These are phyloP conservation scores for Eupeodes corollae DNA, from an alignment of 1,140 invertebrate genomes.

Conservation along the genomic window DNA sequence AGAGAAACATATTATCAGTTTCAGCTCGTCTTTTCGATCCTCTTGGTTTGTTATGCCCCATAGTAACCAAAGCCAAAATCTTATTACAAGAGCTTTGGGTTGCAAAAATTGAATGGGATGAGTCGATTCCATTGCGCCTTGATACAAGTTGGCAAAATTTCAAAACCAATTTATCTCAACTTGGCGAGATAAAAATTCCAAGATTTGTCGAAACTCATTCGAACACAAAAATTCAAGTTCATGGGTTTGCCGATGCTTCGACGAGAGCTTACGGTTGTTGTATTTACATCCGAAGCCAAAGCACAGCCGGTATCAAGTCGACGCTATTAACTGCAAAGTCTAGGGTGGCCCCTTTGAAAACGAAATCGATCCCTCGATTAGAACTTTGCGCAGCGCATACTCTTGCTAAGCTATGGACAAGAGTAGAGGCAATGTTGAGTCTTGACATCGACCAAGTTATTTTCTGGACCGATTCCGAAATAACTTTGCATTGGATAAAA, in stretches of 20 bases:
- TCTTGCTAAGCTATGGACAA: slow-evolving; percentile 3
- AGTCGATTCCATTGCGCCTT: slow-evolving; percentile 8
- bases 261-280: background rate
- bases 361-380: slow-evolving; percentile 15
- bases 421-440: slow-evolving; percentile 1
- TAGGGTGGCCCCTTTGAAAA: slow-evolving; percentile 19
- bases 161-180: background rate
- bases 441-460: background rate
- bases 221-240: background rate
- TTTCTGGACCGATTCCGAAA: slow-evolving; percentile 29
- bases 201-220: background rate
- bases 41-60: slow-evolving; percentile 28
- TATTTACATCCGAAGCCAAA: background rate
- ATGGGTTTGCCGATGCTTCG: background rate
- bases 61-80: slow-evolving; percentile 27
- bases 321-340: slow-evolving; percentile 12
- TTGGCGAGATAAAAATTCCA: background rate
- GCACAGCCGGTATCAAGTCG: background rate
- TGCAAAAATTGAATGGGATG: slow-evolving; percentile 26
- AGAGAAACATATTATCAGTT: slow-evolving; percentile 18
- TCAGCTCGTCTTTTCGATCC: slow-evolving; percentile 22
- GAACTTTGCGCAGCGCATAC: slow-evolving; percentile 16
- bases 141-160: slow-evolving; percentile 9
- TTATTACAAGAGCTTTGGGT: slow-evolving; percentile 35
- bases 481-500: slow-evolving; percentile 26